A percentile compares a stretch with the other conserved stretches of the same genome.
Evolutionary conservation across 2,797 vertebrate species (phyloP).

Genomic region (Danio choprae): DNA sequence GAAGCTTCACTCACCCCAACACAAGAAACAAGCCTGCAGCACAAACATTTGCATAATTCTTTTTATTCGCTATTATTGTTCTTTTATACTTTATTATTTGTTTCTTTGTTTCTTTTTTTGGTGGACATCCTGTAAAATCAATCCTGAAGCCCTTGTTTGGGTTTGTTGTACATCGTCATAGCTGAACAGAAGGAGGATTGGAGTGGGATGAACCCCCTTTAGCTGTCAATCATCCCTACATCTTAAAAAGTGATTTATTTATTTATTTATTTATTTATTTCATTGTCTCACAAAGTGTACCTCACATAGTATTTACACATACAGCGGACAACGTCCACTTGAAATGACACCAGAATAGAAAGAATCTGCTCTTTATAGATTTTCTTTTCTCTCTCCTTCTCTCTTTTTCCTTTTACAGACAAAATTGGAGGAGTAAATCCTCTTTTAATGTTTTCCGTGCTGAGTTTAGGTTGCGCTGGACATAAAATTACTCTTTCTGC

Average conservation of each 20-base stretch:
- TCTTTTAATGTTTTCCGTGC: constrained; percentile 61
- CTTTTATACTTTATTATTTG: constrained; percentile 76
- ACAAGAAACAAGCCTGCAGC: constrained; percentile 73
- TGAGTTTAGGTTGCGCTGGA: constrained; percentile 61
- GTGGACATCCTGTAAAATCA: constrained; percentile 85
- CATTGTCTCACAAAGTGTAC: constrained; percentile 69
- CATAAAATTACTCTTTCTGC: constrained; percentile 58
- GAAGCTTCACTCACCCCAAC: constrained; percentile 28
- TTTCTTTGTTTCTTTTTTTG: constrained; percentile 69
- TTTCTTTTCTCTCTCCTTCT: constrained; percentile 58
- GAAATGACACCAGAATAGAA: constrained; percentile 75
- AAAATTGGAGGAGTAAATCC: constrained; percentile 47
- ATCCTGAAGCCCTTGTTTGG: constrained; percentile 88
- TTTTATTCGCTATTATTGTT: constrained; percentile 85
- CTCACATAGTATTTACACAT: constrained; percentile 82
- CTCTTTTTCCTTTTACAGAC: constrained; percentile 49
- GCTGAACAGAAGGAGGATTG: constrained; percentile 68
- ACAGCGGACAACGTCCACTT: constrained; percentile 76
- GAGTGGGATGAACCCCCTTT: constrained; percentile 64
- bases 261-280: constrained; percentile 66
- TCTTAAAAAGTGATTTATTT: constrained; percentile 44
- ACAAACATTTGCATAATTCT: constrained; percentile 83
- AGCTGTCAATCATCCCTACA: constrained; percentile 50
- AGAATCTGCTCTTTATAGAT: constrained; percentile 60
- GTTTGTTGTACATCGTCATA: constrained; percentile 77